phyloP scores from a whole-genome alignment of 1,140 invertebrate species.

The Dendroctonus ponderosae region DNA sequence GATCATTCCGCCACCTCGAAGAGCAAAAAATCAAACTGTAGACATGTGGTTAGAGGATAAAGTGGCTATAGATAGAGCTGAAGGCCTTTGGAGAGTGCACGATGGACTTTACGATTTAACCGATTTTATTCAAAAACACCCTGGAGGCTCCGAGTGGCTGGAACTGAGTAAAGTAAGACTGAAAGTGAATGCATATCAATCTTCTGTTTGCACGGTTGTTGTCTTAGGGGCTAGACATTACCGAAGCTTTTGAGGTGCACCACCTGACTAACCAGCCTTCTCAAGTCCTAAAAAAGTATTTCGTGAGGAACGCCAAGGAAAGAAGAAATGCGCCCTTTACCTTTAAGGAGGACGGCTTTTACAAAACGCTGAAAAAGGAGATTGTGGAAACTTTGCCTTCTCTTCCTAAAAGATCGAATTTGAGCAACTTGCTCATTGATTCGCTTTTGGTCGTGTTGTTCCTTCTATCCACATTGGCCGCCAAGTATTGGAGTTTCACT shows the following conservation, averaged over 20 bases:
- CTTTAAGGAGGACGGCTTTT: conserved; percentile 66
- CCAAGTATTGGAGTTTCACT: conserved; percentile 50
- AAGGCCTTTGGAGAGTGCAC: conserved; percentile 75
- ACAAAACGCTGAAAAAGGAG: conserved; percentile 60
- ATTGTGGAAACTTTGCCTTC: conserved; percentile 49
- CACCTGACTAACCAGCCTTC: conserved; percentile 56
- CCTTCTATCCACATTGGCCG: conserved; percentile 55
- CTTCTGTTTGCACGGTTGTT: no score
- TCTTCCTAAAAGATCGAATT: conserved; percentile 45
- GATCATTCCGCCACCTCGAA: conserved; percentile 31
- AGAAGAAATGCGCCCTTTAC: conserved; percentile 63
- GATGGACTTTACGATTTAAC: conserved; percentile 73
- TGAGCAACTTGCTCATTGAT: conserved; percentile 57
- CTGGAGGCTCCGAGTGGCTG: conserved; percentile 76
- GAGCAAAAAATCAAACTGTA: conserved; percentile 23
- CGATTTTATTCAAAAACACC: conserved; percentile 67
- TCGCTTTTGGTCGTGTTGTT: conserved; percentile 55
- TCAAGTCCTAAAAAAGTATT: conserved; percentile 60
- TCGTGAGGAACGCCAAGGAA: conserved; percentile 55
- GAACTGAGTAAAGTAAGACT: conserved; percentile 42
- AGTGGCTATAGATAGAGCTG: conserved; percentile 61
- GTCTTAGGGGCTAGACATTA: conserved; percentile 66
- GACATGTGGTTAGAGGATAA: conserved; percentile 42
- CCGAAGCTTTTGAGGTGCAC: conserved; percentile 67
- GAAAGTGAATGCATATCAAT: no score